phyloP scores from a whole-genome alignment of 2,113 vertebrate species.

The Telmatochromis sp. region DNA sequence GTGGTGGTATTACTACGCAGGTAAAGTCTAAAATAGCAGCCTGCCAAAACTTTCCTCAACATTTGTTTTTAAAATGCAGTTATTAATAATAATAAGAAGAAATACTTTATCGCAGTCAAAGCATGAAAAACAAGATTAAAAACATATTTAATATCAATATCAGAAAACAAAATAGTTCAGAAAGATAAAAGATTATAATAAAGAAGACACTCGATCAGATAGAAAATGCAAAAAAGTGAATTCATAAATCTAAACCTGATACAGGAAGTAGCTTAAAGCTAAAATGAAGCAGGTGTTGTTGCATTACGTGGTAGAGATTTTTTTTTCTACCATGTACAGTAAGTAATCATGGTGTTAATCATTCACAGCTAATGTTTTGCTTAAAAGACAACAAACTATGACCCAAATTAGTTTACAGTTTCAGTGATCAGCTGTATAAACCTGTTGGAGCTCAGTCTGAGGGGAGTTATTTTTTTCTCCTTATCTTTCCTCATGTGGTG shows the following conservation, averaged over 20 bases:
- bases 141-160: neutral
- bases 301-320: neutral
- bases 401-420: neutral
- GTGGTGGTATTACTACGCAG: neutral
- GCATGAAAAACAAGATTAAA: neutral
- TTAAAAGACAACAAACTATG: neutral
- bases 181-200: neutral
- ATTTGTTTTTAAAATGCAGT: neutral
- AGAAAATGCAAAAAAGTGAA: neutral
- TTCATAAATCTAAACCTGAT: neutral
- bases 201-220: neutral
- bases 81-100: accelerated
- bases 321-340: neutral
- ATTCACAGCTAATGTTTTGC: neutral
- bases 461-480: no score
- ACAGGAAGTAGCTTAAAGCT: neutral
- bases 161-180: neutral
- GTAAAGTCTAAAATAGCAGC: neutral
- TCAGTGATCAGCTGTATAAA: neutral
- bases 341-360: neutral
- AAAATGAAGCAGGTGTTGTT: neutral
- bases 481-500: no score
- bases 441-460: neutral
- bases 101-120: neutral
- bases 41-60: neutral